Evolutionary conservation across 2,113 vertebrate genomes (phyloP).

Genomic region (Nyctereutes procyonoides): DNA sequence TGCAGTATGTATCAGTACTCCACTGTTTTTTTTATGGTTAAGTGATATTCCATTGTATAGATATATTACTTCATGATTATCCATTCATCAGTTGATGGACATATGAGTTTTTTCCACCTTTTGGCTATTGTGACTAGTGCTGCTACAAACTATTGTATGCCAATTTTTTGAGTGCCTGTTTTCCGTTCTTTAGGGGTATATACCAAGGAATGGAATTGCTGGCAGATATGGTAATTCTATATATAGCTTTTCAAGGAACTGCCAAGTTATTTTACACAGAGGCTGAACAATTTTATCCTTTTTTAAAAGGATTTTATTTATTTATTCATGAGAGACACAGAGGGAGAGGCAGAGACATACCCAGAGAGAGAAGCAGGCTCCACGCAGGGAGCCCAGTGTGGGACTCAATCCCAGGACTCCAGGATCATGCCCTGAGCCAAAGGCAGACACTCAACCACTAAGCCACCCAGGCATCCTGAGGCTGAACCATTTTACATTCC

Average conservation of each 20-base stretch:
- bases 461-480: no score
- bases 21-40: constrained; percentile 21
- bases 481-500: not conserved
- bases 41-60: not conserved
- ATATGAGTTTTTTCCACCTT: not conserved
- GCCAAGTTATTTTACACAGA: not conserved
- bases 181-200: not conserved
- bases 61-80: not conserved
- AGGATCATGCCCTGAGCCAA: no score
- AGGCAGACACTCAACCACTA: no score
- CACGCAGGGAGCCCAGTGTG: no score
- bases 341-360: no score
- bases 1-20: not conserved
- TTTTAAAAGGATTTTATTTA: no score
- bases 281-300: not conserved
- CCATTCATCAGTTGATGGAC: not conserved
- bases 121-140: not conserved
- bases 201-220: not conserved
- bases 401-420: no score
- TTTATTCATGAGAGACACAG: no score
- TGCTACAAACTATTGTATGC: not conserved
- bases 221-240: not conserved
- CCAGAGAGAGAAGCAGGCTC: no score
- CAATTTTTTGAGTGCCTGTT: not conserved
- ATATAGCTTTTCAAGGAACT: constrained; percentile 34